Percentiles rank a stretch among this genome's conserved stretches.
phyloP scores from a whole-genome alignment of 2,797 vertebrate species.

The Urophycis tenuis region DNA sequence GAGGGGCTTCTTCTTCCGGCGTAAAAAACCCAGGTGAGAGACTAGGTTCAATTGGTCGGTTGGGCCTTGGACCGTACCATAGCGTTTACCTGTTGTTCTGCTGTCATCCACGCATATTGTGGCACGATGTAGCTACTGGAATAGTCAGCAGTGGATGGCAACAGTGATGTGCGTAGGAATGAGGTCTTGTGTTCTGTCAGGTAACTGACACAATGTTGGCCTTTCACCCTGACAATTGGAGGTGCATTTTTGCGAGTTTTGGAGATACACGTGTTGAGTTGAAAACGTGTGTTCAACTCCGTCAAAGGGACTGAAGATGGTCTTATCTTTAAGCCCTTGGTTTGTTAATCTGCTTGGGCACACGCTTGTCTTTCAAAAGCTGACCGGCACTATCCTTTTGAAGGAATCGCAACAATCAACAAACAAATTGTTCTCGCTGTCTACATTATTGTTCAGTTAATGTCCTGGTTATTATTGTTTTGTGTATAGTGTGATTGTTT shows the following conservation, averaged over 20 bases:
- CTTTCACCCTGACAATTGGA: neutral
- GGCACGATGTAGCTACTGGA: too few species aligned
- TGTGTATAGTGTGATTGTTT: too few species aligned
- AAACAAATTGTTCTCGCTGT: neutral
- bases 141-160: too few species aligned
- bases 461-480: too few species aligned
- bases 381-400: neutral
- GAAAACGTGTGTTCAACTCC: neutral
- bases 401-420: neutral
- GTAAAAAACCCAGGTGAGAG: constrained; percentile 45
- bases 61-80: neutral
- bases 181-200: too few species aligned
- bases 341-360: neutral
- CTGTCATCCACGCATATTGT: neutral
- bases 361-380: neutral
- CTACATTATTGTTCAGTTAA: neutral
- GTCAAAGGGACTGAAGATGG: fast-evolving
- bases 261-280: neutral
- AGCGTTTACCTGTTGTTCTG: neutral
- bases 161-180: too few species aligned
- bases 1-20: constrained; percentile 15
- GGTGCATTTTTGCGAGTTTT: neutral
- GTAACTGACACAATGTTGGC: neutral
- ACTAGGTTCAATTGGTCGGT: constrained; percentile 7
- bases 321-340: neutral